Evolutionary conservation across 1,140 invertebrate genomes (phyloP).

Genomic region (Steinernema khuongi): DNA sequence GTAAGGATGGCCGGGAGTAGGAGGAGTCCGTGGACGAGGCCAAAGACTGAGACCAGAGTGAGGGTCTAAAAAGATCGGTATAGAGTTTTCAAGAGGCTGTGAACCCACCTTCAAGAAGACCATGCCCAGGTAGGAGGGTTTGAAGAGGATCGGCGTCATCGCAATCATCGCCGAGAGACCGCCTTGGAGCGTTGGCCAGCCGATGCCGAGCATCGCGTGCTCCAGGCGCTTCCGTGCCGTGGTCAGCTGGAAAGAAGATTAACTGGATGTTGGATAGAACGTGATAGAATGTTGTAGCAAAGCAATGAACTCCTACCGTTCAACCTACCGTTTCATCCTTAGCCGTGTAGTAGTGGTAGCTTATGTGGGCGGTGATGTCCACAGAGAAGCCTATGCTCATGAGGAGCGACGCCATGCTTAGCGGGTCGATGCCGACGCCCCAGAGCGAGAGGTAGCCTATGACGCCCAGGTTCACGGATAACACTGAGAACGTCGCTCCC

Average conservation of each 20-base stretch:
- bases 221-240: slow-evolving; percentile 33
- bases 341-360: slow-evolving; percentile 61
- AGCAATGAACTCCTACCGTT: background rate
- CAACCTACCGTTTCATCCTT: slow-evolving; percentile 24
- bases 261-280: background rate
- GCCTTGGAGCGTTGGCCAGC: slow-evolving; percentile 40
- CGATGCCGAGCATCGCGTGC: slow-evolving; percentile 34
- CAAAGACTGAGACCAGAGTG: slow-evolving; percentile 32
- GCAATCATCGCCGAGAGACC: slow-evolving; percentile 35
- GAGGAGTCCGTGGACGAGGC: slow-evolving; percentile 32
- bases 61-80: slow-evolving; percentile 19
- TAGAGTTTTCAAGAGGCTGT: background rate
- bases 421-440: slow-evolving; percentile 56
- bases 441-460: slow-evolving; percentile 59
- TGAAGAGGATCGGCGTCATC: slow-evolving; percentile 37
- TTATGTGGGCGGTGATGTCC: slow-evolving; percentile 60
- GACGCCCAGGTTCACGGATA: slow-evolving; percentile 54
- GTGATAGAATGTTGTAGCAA: background rate
- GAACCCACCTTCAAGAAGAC: slow-evolving; percentile 30
- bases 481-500: slow-evolving; percentile 54
- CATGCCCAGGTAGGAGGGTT: slow-evolving; percentile 30
- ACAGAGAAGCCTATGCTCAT: slow-evolving; percentile 61
- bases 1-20: slow-evolving; percentile 23
- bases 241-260: background rate
- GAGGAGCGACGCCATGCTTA: slow-evolving; percentile 60